Evolutionary conservation across 2,113 vertebrate species (phyloP).

Genomic region (Gopherus evgoodei): DNA sequence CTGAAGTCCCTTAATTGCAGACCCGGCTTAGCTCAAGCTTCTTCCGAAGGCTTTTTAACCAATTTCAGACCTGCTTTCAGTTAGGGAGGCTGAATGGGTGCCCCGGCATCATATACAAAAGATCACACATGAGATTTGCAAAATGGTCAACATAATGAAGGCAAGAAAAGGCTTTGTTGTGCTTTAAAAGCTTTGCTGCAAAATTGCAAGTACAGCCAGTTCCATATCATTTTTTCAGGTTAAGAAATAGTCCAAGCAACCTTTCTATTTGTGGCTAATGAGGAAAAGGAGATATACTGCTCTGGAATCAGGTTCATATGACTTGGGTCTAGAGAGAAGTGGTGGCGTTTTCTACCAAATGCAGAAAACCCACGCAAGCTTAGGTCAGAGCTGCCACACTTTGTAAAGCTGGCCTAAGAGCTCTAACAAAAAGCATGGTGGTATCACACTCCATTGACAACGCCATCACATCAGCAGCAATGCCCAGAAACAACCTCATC

Average conservation of each 20-base stretch:
- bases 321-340: neutral
- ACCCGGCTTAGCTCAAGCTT: neutral
- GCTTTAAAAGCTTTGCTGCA: neutral
- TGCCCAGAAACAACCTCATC: constrained; percentile 52
- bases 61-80: constrained; percentile 20
- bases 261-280: constrained; percentile 2
- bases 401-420: constrained; percentile 13
- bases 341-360: neutral
- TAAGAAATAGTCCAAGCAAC: constrained; percentile 25
- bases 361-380: neutral
- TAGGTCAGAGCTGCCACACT: constrained; percentile 32
- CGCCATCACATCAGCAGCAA: neutral
- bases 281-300: constrained; percentile 1
- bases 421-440: constrained; percentile 32
- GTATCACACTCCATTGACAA: neutral
- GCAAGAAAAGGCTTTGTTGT: constrained; percentile 23
- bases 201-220: constrained; percentile 2
- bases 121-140: constrained; percentile 3
- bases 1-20: constrained; percentile 13
- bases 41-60: constrained; percentile 24
- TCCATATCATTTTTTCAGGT: constrained; percentile 1
- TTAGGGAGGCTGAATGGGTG: neutral
- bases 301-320: neutral
- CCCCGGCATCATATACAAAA: rapidly evolving
- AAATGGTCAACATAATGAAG: neutral